Evolutionary conservation across 2,888 invertebrate genomes (phyloP), one percentile per base, ranked within the genome.

Genomic region (Gnatocerus cornutus): DNA sequence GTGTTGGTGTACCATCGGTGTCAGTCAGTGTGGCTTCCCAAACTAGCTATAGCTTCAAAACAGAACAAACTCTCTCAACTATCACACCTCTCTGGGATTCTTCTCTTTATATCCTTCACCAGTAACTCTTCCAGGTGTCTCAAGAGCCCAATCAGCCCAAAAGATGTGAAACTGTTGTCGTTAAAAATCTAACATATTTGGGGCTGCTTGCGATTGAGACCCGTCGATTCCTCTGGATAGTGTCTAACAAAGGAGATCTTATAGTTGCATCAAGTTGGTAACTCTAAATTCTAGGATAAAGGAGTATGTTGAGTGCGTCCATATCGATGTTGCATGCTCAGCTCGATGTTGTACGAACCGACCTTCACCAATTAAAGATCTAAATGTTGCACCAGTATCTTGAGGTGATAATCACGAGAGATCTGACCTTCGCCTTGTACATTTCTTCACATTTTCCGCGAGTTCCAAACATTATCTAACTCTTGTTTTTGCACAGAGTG

Each of bases 1-100:
- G 55, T 61, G 37, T 77, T 79, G 76, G 74, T 79, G 79, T 78
- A 69, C 50, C 77, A 72, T 78, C 77, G 78, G 69, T 78, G 78
- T 79, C 53, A 64, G 48, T 66, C 71, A 63, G 30, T 67, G 66
- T 70, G 71, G 71, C 71, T 71, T 71, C 41, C 63, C 55, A 59
- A 59, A 66, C 56, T 71, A 62, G 67, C 50, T 61, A 33, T 63
- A 63, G 58, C 50, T 55, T 67, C 62, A 29, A 45, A 56, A 67
- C 62, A 71, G 43, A 64, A 10, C 53, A 30, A 21, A 52, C 37
- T 66, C 50, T 66, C 16, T 50, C 48, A 50, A 50, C 48, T 61
- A 45, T 50, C 12, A 29, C 62, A 37, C 58, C 53, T 50, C 14
- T 64, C 16, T 61, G 61, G 61, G 50, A 64, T 29, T 53, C 52